Conservation (phyloP, 2,888 invertebrate species). For the Epicampocera succincta region DNA sequence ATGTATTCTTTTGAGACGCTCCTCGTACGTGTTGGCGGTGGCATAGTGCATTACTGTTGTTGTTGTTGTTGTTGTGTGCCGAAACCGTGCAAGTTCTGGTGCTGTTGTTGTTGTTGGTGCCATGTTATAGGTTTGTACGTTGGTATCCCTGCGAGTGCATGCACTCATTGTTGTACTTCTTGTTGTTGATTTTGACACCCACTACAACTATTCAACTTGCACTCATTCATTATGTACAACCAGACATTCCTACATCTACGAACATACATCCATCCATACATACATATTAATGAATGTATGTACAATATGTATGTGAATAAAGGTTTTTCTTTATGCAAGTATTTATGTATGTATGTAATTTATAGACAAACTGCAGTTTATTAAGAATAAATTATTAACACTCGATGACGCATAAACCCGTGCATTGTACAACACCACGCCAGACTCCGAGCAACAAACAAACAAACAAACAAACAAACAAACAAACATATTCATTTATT, state of each 20-base stretch:
- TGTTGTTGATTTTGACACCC: conserved; percentile 65
- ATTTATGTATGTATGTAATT: neutral
- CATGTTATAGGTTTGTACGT: conserved; percentile 43
- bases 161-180: conserved; percentile 33
- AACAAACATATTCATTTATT: no score
- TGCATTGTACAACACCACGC: conserved; percentile 21
- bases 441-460: neutral
- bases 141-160: no score
- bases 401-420: conserved; percentile 69
- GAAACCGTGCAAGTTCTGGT: conserved; percentile 42
- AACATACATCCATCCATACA: neutral
- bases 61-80: conserved; percentile 41
- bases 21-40: conserved; percentile 23
- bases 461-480: no score
- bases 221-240: neutral
- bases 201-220: conserved; percentile 58
- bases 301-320: no score
- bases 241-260: neutral
- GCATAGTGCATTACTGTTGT: neutral
- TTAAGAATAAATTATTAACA: conserved; percentile 70
- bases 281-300: conserved; percentile 10
- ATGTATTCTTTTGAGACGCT: neutral
- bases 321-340: no score
- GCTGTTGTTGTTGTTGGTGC: conserved; percentile 7
- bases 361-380: conserved; percentile 47